A percentile compares a stretch with the other conserved stretches of the same genome.
phyloP scores from a whole-genome alignment of 2,797 vertebrate species.

The Cossypha caffra region DNA sequence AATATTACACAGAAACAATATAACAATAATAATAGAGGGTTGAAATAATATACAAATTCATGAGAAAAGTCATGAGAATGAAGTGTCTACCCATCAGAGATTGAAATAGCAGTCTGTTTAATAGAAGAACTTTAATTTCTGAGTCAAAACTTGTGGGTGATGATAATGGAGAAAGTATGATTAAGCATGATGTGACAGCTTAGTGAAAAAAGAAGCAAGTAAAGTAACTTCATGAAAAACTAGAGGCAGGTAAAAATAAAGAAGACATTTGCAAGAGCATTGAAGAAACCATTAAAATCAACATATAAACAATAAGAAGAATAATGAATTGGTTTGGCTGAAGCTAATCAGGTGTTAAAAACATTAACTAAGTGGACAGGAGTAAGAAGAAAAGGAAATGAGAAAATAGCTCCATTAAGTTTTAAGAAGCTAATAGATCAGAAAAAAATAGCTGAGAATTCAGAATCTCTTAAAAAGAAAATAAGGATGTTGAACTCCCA shows the following conservation, averaged over 20 bases:
- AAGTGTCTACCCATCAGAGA: neutral
- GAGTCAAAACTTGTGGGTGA: neutral
- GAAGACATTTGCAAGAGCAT: neutral
- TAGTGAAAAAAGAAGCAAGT: neutral
- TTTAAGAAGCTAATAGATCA: neutral
- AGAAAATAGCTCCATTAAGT: neutral
- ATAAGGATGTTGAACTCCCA: neutral
- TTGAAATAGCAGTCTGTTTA: neutral
- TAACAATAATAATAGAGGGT: neutral
- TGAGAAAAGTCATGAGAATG: neutral
- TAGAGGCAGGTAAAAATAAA: neutral
- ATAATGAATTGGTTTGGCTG: neutral
- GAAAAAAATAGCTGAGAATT: neutral
- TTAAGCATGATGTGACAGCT: neutral
- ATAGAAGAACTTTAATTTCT: neutral
- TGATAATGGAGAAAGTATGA: neutral
- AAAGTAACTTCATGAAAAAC: neutral
- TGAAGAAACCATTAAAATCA: neutral
- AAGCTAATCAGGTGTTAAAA: neutral
- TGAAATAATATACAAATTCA: neutral
- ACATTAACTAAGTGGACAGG: neutral
- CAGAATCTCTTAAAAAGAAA: neutral
- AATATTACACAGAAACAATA: neutral
- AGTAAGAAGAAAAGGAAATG: neutral
- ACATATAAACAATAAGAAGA: neutral